Base-by-base conservation (phyloP, 2,888 invertebrate species). In the Vesta saturnalis region DNA sequence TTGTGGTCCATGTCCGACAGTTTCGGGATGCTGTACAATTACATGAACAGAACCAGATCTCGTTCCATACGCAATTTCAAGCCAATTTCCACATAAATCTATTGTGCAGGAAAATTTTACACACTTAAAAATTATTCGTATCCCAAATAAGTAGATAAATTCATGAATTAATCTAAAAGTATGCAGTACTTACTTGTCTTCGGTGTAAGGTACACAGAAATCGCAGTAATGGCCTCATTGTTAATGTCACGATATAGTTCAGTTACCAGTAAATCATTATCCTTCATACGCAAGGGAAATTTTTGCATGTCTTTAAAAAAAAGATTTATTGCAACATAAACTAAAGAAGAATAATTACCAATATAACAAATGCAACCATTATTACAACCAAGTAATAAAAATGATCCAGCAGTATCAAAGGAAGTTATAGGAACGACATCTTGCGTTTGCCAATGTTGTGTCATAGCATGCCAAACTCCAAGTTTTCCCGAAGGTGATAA, bases 401-500 rank as follows among this genome's bases (percentile, higher is more conserved):
- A 97, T 0, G 96, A 97, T 0, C 98, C 98, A 18, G 98, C 98
- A 0, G 97, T 97, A 83, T 99, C 99, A 81, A 96, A 96, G 0
- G 97, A 97, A 6, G 96, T 92, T 65, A 99, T 95, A 1, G 97
- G 95, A 15, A 96, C 94, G 12, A 98, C 94, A 84, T 98, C 97
- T 82, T 97, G 97, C 47, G 96, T 93, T 86, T 98, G 98, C 97
- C 98, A 99, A 84, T 98, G 97, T 79, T 97, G 97, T 0, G 97
- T 97, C 92, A 97, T 97, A 0, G 97, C 95, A 84, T 99, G 98
- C 98, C 98, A 99, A n/a, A 99, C 98, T 0, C 99, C 98, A 18
- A 99, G 94, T 85, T 97, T 97, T 3, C 96, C 96, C 5, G 91
- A 91, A 1, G 93, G 91, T 49, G 96, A 96, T 21, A 99, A 86